Base-by-base conservation (phyloP, 2,888 invertebrate genomes). In the Melitaea athalia region DNA sequence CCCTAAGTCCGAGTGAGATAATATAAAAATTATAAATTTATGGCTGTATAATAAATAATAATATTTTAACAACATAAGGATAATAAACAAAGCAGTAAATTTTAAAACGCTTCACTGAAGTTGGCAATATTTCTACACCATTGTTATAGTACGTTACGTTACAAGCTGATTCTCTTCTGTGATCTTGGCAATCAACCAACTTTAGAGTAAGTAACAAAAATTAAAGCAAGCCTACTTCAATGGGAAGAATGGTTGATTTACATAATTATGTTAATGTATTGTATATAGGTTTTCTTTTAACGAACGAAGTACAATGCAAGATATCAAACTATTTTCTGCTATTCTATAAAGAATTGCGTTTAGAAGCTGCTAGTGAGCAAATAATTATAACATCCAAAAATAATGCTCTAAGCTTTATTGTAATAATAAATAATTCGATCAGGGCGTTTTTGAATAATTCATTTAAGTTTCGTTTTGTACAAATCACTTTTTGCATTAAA, bases 181-280 rank as follows among this genome's bases (percentile, higher is more conserved):
- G 57, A 38, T 57, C 57, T 57, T 57, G 57, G 57, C 57, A 42
- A 15, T 57, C 10, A 7, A 57, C 57, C 57, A 57, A 42, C 15
- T 15, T 15, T 15, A 57, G 38, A 38, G 38, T 55, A 57, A 57
- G 57, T 57, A 38, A 42, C 57, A 11, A n/a, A 24, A 42, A 55
- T 33, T 33, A 55, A 55, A 55, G 0, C 31, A 31, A 55, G 33
- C 33, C 33, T 55, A 55, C 53, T 55, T 14, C 31, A 55, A 55
- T 55, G 31, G 53, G n/a, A n/a, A 45, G 11, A 49, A 49, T 49
- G n/a, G 5, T n/a, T 49, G 47, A 49, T 49, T 49, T 49, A 49
- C 47, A 45, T 38, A 38, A 38, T 38, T 38, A 38, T 38, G 38
- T 38, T 38, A 38, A 38, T 38, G 38, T 38, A 38, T 38, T 38